Percentiles rank a stretch among this genome's conserved stretches.
Evolutionary conservation across 1,140 invertebrate genomes (phyloP).

Genomic region (Leucophenga varia): DNA sequence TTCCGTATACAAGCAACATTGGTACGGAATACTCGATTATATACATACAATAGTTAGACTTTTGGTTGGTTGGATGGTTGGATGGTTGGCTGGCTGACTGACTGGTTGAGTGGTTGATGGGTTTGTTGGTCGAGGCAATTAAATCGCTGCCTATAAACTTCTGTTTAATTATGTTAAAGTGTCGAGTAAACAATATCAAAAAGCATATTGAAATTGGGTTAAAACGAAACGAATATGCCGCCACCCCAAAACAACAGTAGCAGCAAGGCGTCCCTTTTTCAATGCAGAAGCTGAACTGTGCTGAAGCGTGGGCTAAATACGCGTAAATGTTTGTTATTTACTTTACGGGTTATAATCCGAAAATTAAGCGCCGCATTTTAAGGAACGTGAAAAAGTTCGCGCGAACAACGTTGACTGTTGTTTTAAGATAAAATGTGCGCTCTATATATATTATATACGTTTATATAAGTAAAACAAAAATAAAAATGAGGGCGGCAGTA

Average conservation of each 20-base stretch:
- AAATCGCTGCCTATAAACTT: constrained; percentile 42
- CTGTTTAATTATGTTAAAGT: constrained; percentile 55
- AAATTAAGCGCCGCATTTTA: constrained; percentile 47
- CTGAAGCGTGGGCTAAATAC: constrained; percentile 12
- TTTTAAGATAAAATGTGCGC: constrained; percentile 52
- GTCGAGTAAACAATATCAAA: constrained; percentile 49
- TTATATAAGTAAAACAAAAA: constrained; percentile 40
- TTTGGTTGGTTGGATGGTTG: constrained; percentile 4
- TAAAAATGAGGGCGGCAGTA: constrained; percentile 14
- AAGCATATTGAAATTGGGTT: constrained; percentile 55
- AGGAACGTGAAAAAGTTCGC: neutral
- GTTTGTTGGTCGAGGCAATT: constrained; percentile 43
- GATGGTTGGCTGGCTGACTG: constrained; percentile 6
- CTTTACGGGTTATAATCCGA: constrained; percentile 53
- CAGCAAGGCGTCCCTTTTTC: constrained; percentile 3
- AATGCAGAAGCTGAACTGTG: constrained; percentile 21
- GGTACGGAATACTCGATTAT: too few species aligned
- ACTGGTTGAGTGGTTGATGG: constrained; percentile 18
- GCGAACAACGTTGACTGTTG: constrained; percentile 34
- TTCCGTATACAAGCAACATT: too few species aligned
- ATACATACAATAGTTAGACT: constrained; percentile 22
- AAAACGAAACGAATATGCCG: too few species aligned
- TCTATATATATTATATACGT: too few species aligned
- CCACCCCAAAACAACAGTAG: constrained; percentile 4
- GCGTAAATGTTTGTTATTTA: constrained; percentile 23